Base-by-base conservation (phyloP, 2,888 invertebrate species). In the Sesia apiformis region DNA sequence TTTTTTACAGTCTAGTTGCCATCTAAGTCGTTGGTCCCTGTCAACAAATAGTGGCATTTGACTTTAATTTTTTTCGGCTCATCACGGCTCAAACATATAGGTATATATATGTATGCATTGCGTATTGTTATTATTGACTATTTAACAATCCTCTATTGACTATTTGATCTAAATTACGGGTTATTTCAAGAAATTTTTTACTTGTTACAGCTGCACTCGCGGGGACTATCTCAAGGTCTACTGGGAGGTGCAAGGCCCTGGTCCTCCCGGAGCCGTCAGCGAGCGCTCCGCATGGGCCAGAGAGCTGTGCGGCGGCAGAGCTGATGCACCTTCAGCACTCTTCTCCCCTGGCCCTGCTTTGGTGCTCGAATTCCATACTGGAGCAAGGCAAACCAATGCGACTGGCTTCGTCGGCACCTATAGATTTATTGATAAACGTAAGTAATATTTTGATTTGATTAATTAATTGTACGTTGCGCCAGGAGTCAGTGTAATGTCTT, bases 141-240 rank as follows among this genome's bases (percentile, higher is more conserved):
- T n/a, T n/a, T n/a, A n/a, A n/a, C n/a, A n/a, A n/a, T n/a, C n/a
- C n/a, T n/a, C n/a, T n/a, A n/a, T 23, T 23, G 23, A 23, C 23
- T 23, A 23, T 23, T 23, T 23, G 23, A 23, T 23, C 23, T 23
- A 23, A 23, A 23, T 23, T 23, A 23, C 23, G 23, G 23, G 23
- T 23, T 23, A 23, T 23, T 23, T 23, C 23, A 23, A 23, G 23
- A 23, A n/a, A 23, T 23, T 23, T 23, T 23, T 23, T 2, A 23
- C 23, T 80, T 84, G 74, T 93, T 93, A 5, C 92, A 95, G 95
- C 64, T 95, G 95, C 76, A 87, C 91, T 57, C 91, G 91, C 52
- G 94, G 94, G 0, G 95, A 95, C 81, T 95, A 93, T 81, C 81
- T 96, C 63, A 94, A 95, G 81, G 91, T 95, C 55, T 96, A 94